A percentile compares a stretch with the other conserved stretches of the same genome.
Evolutionary conservation across 2,888 invertebrate species (phyloP).

Genomic region (Coenonympha arcania): DNA sequence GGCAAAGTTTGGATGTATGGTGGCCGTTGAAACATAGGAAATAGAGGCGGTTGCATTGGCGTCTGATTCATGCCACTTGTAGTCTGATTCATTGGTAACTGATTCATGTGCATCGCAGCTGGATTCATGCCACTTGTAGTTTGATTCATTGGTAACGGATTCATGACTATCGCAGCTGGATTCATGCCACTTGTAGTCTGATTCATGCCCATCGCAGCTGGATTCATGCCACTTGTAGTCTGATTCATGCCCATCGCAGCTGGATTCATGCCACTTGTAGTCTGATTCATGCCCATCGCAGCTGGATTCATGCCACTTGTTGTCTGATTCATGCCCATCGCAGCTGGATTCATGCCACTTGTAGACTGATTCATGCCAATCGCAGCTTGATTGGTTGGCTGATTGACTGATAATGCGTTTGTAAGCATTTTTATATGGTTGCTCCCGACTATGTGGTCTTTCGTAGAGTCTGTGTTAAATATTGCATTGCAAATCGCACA

Average conservation of each 20-base stretch:
- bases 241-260: not conserved
- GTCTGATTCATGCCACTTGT: not conserved
- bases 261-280: not conserved
- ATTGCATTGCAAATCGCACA: constrained; percentile 19
- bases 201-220: not conserved
- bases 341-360: not conserved
- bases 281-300: not conserved
- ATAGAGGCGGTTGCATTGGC: not conserved
- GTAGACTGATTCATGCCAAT: not conserved
- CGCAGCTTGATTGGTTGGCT: not conserved
- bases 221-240: not conserved
- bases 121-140: not conserved
- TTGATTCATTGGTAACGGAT: too few species aligned
- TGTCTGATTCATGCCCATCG: not conserved
- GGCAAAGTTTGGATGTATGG: too few species aligned
- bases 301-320: not conserved
- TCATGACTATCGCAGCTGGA: not conserved
- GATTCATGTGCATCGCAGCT: not conserved
- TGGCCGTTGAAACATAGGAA: not conserved
- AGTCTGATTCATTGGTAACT: not conserved
- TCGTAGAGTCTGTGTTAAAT: not conserved
- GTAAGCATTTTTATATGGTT: constrained; percentile 10
- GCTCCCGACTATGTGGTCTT: not conserved
- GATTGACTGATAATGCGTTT: not conserved
- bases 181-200: not conserved